These are phyloP conservation scores for Cheilosia pagana DNA, from an alignment of 2,888 invertebrate genomes.

Conservation along the genomic window DNA sequence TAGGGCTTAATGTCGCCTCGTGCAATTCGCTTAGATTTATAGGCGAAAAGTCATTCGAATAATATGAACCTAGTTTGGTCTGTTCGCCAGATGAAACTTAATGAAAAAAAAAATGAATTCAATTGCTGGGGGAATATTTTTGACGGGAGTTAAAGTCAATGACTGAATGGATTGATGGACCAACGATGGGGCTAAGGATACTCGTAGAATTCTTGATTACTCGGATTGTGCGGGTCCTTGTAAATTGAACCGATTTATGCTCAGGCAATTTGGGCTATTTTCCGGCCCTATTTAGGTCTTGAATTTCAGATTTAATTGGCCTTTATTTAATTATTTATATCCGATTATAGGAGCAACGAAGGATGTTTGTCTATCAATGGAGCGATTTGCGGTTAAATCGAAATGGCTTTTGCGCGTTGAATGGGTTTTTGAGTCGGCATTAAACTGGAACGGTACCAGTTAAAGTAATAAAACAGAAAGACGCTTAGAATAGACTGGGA, in stretches of 20 bases:
- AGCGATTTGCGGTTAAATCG: conserved; percentile 1
- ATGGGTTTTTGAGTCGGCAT: conserved; percentile 1
- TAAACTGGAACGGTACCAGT: neutral
- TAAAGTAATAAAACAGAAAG: neutral
- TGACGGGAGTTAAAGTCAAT: neutral
- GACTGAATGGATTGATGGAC: conserved; percentile 7
- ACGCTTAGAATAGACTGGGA: neutral
- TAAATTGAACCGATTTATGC: conserved; percentile 51
- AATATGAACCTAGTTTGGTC: conserved; percentile 54
- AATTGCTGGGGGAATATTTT: conserved; percentile 13
- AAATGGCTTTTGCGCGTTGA: neutral
- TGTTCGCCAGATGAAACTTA: conserved; percentile 44
- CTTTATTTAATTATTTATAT: conserved; percentile 58
- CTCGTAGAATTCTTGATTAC: conserved; percentile 38
- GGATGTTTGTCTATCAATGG: conserved; percentile 7
- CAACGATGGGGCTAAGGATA: neutral
- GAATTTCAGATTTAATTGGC: conserved; percentile 29
- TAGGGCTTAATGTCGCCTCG: conserved; percentile 18
- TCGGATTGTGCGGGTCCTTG: conserved; percentile 30
- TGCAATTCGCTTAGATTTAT: conserved; percentile 46
- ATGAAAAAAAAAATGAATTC: conserved; percentile 38
- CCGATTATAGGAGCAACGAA: conserved; percentile 42
- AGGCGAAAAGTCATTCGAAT: conserved; percentile 60
- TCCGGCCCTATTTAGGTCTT: neutral
- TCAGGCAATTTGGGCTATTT: conserved; percentile 22